Conservation (phyloP, 2,113 vertebrate species). For the Dinomys branickii region DNA sequence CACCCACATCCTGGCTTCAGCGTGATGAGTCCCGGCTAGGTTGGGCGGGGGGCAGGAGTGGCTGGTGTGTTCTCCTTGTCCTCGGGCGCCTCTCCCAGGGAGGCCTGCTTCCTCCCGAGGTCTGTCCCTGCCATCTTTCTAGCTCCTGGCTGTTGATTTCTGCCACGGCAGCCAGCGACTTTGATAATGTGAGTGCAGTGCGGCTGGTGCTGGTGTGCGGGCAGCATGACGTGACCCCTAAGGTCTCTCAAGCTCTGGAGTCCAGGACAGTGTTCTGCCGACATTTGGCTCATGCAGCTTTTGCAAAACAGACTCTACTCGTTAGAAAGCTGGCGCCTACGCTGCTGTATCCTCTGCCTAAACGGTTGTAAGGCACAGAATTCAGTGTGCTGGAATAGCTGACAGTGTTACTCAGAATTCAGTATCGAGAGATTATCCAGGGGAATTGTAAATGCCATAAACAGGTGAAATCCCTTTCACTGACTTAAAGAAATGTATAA, state of each 20-base stretch:
- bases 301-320: neutral
- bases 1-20: neutral
- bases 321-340: neutral
- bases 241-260: neutral
- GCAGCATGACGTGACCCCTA: neutral
- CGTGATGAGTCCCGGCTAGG: neutral
- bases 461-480: neutral
- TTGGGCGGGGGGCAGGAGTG: neutral
- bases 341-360: neutral
- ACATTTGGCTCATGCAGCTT: neutral
- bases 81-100: accelerated
- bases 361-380: neutral
- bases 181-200: neutral
- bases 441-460: neutral
- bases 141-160: neutral
- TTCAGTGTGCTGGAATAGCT: neutral
- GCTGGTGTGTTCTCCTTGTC: neutral
- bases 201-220: neutral
- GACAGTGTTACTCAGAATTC: neutral
- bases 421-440: neutral
- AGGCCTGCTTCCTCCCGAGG: neutral
- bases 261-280: neutral
- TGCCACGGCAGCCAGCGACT: neutral
- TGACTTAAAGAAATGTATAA: neutral
- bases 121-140: neutral